Conservation (phyloP, 64 coral and sea anemone species). For the Platygyra sinensis region DNA sequence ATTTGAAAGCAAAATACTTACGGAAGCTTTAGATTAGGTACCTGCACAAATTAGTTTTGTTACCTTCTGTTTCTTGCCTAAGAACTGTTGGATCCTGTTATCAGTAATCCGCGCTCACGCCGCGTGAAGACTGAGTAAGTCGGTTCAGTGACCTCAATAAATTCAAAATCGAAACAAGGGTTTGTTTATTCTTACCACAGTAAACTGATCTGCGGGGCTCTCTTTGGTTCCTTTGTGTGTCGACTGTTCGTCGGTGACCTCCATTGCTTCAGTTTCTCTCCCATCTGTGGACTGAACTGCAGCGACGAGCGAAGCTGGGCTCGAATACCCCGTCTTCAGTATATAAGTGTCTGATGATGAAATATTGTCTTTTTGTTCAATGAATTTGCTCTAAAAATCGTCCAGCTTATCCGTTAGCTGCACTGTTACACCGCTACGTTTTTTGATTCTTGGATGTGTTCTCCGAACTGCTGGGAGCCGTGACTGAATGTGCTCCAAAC, state of each 20-base stretch:
- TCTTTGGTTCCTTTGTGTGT: neutral
- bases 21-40: too few species aligned
- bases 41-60: too few species aligned
- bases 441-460: neutral
- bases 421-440: neutral
- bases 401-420: neutral
- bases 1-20: too few species aligned
- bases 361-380: neutral
- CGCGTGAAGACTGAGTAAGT: neutral
- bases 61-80: neutral
- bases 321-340: neutral
- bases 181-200: slow-evolving; percentile 3
- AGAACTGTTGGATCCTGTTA: neutral
- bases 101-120: neutral
- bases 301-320: too few species aligned
- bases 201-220: neutral
- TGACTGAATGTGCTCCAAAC: neutral
- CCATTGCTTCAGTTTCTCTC: neutral
- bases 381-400: neutral
- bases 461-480: neutral
- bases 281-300: neutral
- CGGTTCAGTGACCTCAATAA: neutral
- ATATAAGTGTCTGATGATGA: neutral
- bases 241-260: neutral
- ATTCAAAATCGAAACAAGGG: neutral